Percentiles rank a stretch among this genome's conserved stretches.
These are phyloP conservation scores for Leuciscus idus DNA, from an alignment of 2,113 vertebrate species.

Conservation along the genomic window DNA sequence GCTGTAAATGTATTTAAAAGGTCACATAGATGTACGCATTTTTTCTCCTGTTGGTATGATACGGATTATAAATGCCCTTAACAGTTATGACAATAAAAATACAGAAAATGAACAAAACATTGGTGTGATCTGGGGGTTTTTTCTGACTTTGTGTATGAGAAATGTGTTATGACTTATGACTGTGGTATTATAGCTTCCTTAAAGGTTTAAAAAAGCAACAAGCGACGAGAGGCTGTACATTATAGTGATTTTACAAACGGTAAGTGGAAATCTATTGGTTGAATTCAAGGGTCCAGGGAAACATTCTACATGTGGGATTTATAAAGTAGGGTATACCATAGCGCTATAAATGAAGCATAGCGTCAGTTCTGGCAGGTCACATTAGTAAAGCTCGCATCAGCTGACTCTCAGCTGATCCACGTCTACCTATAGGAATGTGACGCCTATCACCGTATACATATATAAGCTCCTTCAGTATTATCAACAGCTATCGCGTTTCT, in stretches of 20 bases:
- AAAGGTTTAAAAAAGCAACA: background rate
- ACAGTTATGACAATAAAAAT: constrained; percentile 77
- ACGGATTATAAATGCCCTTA: constrained; percentile 73
- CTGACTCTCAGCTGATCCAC: too few relatives aligned
- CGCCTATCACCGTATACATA: too few relatives aligned
- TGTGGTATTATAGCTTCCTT: background rate
- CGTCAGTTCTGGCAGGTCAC: too few relatives aligned
- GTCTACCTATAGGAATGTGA: too few relatives aligned
- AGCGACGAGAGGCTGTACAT: background rate
- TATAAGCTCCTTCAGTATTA: too few relatives aligned
- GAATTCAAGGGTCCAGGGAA: background rate
- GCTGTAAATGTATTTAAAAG: constrained; percentile 97
- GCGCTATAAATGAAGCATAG: too few relatives aligned
- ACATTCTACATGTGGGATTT: too few relatives aligned
- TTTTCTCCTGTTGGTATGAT: constrained; percentile 92
- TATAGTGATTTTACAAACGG: background rate
- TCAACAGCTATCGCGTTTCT: too few relatives aligned
- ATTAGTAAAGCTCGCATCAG: too few relatives aligned
- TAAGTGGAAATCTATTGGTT: background rate
- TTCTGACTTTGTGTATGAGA: background rate
- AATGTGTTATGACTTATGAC: background rate
- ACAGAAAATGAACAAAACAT: constrained; percentile 56
- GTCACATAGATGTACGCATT: constrained; percentile 93
- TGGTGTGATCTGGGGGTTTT: background rate
- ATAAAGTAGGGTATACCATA: too few relatives aligned